These are phyloP conservation scores for Siphamia tubifer DNA, from an alignment of 2,113 vertebrate species.

Conservation along the genomic window DNA sequence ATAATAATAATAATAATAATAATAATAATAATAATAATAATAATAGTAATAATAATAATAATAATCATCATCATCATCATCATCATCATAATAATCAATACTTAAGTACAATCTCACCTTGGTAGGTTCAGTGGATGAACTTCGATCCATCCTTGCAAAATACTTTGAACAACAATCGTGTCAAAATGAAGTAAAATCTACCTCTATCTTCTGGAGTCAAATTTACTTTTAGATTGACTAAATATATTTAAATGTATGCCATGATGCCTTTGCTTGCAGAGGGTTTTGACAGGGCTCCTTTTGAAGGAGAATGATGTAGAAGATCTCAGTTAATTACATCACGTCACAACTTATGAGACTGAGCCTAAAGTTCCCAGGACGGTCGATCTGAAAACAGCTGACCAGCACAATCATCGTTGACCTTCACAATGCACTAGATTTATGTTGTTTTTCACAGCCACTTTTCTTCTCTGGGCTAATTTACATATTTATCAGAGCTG, in stretches of 20 bases:
- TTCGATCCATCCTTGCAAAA: neutral
- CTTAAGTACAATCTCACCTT: too few species aligned
- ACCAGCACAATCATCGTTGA: conserved; percentile 79
- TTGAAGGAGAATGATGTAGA: conserved; percentile 64
- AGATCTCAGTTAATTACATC: conserved; percentile 71
- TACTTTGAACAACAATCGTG: conserved; percentile 25
- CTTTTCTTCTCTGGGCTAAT: conserved; percentile 82
- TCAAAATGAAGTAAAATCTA: neutral
- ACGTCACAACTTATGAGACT: conserved; percentile 75
- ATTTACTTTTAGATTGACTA: conserved; percentile 39
- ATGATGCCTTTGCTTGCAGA: conserved; percentile 25
- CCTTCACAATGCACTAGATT: conserved; percentile 87
- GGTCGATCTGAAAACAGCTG: conserved; percentile 77
- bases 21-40: too few species aligned
- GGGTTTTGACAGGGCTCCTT: conserved; percentile 48
- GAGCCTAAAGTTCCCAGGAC: conserved; percentile 66
- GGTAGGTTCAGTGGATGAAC: too few species aligned
- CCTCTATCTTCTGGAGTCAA: conserved; percentile 7
- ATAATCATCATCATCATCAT: too few species aligned
- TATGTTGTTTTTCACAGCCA: conserved; percentile 87
- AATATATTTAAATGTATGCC: conserved; percentile 62
- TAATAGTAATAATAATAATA: too few species aligned
- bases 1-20: too few species aligned
- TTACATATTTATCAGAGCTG: conserved; percentile 94
- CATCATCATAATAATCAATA: too few species aligned